Conservation (phyloP, 1,140 invertebrate species). For the Lordiphosa stackelbergi region DNA sequence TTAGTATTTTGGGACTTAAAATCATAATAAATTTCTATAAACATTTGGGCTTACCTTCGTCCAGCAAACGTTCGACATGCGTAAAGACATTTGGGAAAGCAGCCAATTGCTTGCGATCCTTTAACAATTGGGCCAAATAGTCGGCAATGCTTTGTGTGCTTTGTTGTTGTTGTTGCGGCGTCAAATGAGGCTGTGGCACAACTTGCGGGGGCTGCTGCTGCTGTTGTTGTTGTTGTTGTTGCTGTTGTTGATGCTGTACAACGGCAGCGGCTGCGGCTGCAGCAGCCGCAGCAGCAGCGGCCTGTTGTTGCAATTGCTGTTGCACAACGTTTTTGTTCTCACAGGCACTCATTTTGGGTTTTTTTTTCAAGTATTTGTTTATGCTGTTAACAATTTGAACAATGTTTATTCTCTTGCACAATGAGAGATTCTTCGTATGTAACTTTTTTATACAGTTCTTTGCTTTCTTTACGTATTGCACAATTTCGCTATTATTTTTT, state of each 20-base stretch:
- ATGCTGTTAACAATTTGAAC: slow-evolving; percentile 15
- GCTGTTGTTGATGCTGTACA: slow-evolving; percentile 36
- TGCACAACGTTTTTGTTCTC: slow-evolving; percentile 80
- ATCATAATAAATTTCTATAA: too few species aligned
- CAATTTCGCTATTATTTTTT: slow-evolving; percentile 27
- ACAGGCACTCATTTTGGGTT: slow-evolving; percentile 81
- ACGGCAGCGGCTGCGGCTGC: slow-evolving; percentile 39
- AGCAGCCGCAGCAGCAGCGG: slow-evolving; percentile 52
- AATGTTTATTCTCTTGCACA: slow-evolving; percentile 51
- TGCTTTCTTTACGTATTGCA: slow-evolving; percentile 50
- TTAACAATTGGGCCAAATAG: slow-evolving; percentile 99
- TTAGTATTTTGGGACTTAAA: too few species aligned
- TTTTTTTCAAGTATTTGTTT: slow-evolving; percentile 24
- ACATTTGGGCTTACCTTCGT: slow-evolving; percentile 89
- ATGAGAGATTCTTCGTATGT: slow-evolving; percentile 56
- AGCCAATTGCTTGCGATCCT: slow-evolving; percentile 99
- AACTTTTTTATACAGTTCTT: slow-evolving; percentile 43
- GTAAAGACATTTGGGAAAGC: slow-evolving; percentile 99
- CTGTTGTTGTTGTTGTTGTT: slow-evolving; percentile 48
- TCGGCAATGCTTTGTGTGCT: slow-evolving; percentile 98
- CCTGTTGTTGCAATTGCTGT: slow-evolving; percentile 67
- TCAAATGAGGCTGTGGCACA: slow-evolving; percentile 78
- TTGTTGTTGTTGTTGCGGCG: slow-evolving; percentile 80
- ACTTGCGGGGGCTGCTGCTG: slow-evolving; percentile 57
- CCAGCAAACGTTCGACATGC: slow-evolving; percentile 98